A percentile compares a stretch with the other conserved stretches of the same genome.
Conservation (phyloP, 1,140 invertebrate genomes). For the Lutraria rhynchaena region DNA sequence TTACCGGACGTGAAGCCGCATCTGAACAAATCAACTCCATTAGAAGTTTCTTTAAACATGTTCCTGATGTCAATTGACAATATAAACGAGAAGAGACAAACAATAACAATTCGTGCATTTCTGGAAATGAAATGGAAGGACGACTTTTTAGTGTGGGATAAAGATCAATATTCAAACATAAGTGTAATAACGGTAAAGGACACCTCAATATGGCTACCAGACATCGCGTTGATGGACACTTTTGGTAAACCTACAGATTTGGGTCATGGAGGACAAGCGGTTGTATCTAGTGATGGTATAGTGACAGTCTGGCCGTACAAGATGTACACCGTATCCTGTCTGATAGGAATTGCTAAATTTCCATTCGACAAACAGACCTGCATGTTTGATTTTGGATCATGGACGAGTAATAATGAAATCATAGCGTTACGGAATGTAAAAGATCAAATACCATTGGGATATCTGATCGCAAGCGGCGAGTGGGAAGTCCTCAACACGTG, state of each 20-base stretch:
- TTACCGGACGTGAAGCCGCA: constrained; percentile 34
- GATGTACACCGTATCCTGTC: constrained; percentile 83
- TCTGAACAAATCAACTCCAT: constrained; percentile 52
- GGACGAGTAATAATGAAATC: constrained; percentile 88
- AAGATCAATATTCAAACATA: not conserved
- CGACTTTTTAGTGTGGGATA: constrained; percentile 33
- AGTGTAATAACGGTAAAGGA: constrained; percentile 10
- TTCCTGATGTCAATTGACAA: constrained; percentile 28
- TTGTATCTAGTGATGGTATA: not conserved
- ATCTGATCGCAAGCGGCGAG: constrained; percentile 39
- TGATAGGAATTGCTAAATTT: constrained; percentile 86
- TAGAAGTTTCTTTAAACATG: constrained; percentile 11
- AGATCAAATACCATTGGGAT: not conserved
- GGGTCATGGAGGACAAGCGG: not conserved
- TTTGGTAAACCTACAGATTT: constrained; percentile 31
- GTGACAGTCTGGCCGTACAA: constrained; percentile 38
- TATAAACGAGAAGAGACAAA: constrained; percentile 17
- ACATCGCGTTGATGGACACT: constrained; percentile 1
- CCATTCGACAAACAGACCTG: constrained; percentile 96
- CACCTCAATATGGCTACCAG: constrained; percentile 28
- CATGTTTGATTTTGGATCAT: constrained; percentile 97
- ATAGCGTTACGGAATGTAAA: constrained; percentile 6
- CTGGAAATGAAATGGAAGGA: constrained; percentile 41
- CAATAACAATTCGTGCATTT: constrained; percentile 1
- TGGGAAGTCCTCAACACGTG: constrained; percentile 13